Conservation (phyloP, 2,797 vertebrate genomes). For the Valencia hispanica region DNA sequence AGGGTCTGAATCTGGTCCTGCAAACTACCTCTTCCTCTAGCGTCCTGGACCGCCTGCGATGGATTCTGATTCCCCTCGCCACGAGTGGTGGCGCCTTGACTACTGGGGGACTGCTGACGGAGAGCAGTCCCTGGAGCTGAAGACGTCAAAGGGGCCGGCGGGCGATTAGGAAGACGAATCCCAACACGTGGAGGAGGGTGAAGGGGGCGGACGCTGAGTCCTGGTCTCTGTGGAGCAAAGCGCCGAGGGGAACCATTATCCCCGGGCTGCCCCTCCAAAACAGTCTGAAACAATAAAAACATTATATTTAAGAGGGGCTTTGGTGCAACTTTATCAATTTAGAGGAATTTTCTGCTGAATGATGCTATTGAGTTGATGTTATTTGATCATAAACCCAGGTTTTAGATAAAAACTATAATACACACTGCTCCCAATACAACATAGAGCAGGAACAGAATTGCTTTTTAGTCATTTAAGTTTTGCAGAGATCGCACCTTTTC, state of each 20-base stretch:
- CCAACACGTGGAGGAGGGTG: slow-evolving; percentile 73
- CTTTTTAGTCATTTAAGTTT: not conserved
- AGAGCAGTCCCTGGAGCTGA: slow-evolving; percentile 51
- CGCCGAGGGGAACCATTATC: slow-evolving; percentile 48
- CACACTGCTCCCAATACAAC: not conserved
- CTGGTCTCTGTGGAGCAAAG: slow-evolving; percentile 68
- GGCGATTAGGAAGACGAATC: slow-evolving; percentile 70
- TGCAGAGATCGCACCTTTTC: slow-evolving; percentile 68
- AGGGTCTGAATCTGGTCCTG: slow-evolving; percentile 84
- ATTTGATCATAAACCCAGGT: not conserved
- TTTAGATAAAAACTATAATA: not conserved
- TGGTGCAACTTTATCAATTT: not conserved
- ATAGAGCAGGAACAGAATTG: not conserved
- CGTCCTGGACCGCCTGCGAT: slow-evolving; percentile 63
- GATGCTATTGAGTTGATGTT: not conserved
- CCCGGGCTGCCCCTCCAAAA: slow-evolving; percentile 59
- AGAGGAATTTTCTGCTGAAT: not conserved
- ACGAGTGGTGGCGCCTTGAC: slow-evolving; percentile 38
- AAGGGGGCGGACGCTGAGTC: slow-evolving; percentile 51
- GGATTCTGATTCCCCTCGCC: slow-evolving; percentile 62
- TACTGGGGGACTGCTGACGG: slow-evolving; percentile 54
- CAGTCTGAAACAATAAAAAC: slow-evolving; percentile 56
- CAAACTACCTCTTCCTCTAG: slow-evolving; percentile 41
- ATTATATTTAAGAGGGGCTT: not conserved
- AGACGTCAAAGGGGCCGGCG: slow-evolving; percentile 51